A percentile compares a stretch with the other conserved stretches of the same genome.
Conservation (phyloP, 2,113 vertebrate species). For the Cololabis saira region DNA sequence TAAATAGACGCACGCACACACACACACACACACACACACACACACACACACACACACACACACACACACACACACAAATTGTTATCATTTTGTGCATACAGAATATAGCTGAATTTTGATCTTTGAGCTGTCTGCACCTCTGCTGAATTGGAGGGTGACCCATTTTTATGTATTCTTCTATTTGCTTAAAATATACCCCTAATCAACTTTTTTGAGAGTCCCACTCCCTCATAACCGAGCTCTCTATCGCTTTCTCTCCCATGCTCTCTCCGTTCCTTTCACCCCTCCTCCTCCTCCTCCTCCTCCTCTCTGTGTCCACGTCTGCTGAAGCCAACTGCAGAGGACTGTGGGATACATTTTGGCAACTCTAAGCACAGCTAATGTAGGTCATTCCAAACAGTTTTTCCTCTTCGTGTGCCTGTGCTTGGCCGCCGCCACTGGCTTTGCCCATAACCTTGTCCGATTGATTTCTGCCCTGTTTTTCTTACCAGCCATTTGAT, state of each 20-base stretch:
- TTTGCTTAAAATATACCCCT: slow-evolving; percentile 64
- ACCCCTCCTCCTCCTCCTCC: background rate
- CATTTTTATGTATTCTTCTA: slow-evolving; percentile 66
- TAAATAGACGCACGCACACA: slow-evolving; percentile 23
- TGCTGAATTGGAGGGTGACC: slow-evolving; percentile 67
- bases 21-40: too few species aligned
- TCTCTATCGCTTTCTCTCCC: slow-evolving; percentile 1
- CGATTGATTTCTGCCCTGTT: slow-evolving; percentile 29
- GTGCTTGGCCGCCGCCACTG: slow-evolving; percentile 40
- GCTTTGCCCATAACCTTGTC: slow-evolving; percentile 32
- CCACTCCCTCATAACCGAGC: slow-evolving; percentile 18
- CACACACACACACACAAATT: too few species aligned
- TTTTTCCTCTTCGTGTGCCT: slow-evolving; percentile 49
- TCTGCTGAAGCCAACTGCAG: slow-evolving; percentile 62
- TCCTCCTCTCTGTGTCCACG: slow-evolving; percentile 47
- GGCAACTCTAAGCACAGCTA: slow-evolving; percentile 53
- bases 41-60: too few species aligned
- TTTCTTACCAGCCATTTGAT: slow-evolving; percentile 21
- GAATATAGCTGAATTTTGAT: slow-evolving; percentile 74
- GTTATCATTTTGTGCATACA: slow-evolving; percentile 68
- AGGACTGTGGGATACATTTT: slow-evolving; percentile 65
- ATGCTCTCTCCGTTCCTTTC: background rate
- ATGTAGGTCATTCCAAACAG: slow-evolving; percentile 70
- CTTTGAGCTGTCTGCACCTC: slow-evolving; percentile 63
- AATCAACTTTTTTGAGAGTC: slow-evolving; percentile 54